phyloP scores from a whole-genome alignment of 2,797 vertebrate genomes.

The Pangasius djambal region DNA sequence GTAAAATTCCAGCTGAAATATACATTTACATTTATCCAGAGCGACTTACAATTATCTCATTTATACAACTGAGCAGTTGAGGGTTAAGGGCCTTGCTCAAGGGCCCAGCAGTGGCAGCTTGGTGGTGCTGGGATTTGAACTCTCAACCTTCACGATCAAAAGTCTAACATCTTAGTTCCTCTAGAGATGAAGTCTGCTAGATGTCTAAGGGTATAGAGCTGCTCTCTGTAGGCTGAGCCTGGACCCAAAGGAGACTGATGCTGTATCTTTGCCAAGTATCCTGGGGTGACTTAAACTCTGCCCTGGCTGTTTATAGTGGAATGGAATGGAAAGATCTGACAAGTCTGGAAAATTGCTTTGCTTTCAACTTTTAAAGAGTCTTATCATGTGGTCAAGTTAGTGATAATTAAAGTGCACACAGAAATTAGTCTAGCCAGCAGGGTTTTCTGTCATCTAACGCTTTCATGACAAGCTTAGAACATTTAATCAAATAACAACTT shows the following conservation, averaged over 20 bases:
- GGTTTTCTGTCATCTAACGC: constrained; percentile 27
- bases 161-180: constrained; percentile 37
- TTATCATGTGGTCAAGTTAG: constrained; percentile 35
- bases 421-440: constrained; percentile 17
- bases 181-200: constrained; percentile 43
- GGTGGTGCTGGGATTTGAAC: too few relatives aligned
- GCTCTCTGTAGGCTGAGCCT: constrained; percentile 47
- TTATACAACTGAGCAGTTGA: too few relatives aligned
- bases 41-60: too few relatives aligned
- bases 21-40: too few relatives aligned
- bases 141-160: too few relatives aligned
- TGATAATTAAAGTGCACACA: constrained; percentile 26
- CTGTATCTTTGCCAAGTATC: constrained; percentile 24
- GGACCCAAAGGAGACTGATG: constrained; percentile 34
- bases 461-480: constrained; percentile 21
- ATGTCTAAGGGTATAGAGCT: constrained; percentile 40
- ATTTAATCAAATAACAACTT: constrained; percentile 4
- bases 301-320: constrained; percentile 15
- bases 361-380: constrained; percentile 39
- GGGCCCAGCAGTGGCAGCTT: too few relatives aligned
- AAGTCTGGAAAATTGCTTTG: constrained; percentile 8
- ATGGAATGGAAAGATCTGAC: constrained; percentile 21
- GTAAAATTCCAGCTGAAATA: background rate
- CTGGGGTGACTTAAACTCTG: constrained; percentile 43
- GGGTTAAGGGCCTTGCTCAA: too few relatives aligned